Evolutionary conservation across 2,888 invertebrate species (phyloP).

Genomic region (Drosophila merina): DNA sequence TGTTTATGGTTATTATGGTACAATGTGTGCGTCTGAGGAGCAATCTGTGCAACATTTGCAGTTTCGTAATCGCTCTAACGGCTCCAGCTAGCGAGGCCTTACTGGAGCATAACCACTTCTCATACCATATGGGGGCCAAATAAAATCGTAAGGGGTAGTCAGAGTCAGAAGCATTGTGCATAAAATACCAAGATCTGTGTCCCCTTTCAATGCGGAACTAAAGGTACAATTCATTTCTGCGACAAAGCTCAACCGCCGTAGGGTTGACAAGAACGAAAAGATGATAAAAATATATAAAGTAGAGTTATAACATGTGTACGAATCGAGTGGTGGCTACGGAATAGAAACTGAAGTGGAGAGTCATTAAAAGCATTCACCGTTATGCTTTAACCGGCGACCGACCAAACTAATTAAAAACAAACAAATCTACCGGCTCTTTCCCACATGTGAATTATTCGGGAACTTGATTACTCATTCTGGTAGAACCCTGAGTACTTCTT

Average conservation of each 20-base stretch:
- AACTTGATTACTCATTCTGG: slow-evolving; percentile 39
- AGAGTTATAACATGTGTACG: background rate
- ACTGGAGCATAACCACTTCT: slow-evolving; percentile 69
- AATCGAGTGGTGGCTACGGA: no score
- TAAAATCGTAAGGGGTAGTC: slow-evolving; percentile 1
- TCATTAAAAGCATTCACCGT: slow-evolving; percentile 70
- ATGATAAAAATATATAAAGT: background rate
- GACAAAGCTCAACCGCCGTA: slow-evolving; percentile 33
- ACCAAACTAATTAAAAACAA: slow-evolving; percentile 71
- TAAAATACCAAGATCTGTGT: background rate
- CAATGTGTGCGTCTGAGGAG: slow-evolving; percentile 23
- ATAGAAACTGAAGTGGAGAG: slow-evolving; percentile 13
- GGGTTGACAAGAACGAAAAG: slow-evolving; percentile 33
- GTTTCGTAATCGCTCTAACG: slow-evolving; percentile 75
- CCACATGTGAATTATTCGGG: slow-evolving; percentile 44
- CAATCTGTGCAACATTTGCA: slow-evolving; percentile 46
- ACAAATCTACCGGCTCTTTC: slow-evolving; percentile 63
- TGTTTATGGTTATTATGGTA: slow-evolving; percentile 27
- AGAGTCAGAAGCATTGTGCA: slow-evolving; percentile 5
- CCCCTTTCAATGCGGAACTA: slow-evolving; percentile 34
- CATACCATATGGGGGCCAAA: background rate
- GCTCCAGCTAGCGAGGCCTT: slow-evolving; percentile 48
- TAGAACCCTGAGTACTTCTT: slow-evolving; percentile 18
- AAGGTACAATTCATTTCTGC: slow-evolving; percentile 62
- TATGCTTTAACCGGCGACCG: slow-evolving; percentile 55